Conservation (phyloP, 2,113 vertebrate genomes). For the Ciconia maguari region DNA sequence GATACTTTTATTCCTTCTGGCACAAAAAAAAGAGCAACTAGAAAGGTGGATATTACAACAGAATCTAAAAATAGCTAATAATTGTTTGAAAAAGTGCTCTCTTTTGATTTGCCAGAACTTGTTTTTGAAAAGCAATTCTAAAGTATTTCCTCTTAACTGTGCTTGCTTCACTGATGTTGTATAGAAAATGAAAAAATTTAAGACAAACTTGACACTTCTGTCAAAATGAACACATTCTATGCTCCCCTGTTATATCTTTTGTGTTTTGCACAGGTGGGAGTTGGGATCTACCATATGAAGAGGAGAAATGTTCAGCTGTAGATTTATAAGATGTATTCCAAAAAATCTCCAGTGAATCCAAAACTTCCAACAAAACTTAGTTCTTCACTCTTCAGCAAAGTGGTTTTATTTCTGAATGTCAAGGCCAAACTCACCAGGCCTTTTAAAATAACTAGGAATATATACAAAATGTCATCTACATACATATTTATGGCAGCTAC, state of each 20-base stretch:
- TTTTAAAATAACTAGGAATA: slow-evolving; percentile 8
- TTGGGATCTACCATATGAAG: background rate
- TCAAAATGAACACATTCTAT: background rate
- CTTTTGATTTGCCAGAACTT: background rate
- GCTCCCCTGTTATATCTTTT: background rate
- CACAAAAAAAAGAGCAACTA: background rate
- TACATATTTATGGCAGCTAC: background rate
- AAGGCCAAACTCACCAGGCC: background rate
- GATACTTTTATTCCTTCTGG: background rate
- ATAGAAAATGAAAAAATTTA: background rate
- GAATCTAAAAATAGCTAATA: background rate
- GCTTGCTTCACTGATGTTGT: background rate
- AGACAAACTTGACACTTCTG: slow-evolving; percentile 26
- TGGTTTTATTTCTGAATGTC: background rate
- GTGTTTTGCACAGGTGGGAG: background rate
- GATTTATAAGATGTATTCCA: background rate
- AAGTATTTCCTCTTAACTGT: background rate
- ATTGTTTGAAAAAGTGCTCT: background rate
- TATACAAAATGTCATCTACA: background rate
- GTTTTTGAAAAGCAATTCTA: background rate
- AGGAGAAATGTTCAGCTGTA: background rate
- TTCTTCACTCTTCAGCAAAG: background rate
- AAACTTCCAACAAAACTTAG: background rate
- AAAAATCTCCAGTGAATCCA: background rate
- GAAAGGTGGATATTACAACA: background rate